Percentiles rank a stretch among this genome's conserved stretches.
These are phyloP conservation scores for Alca torda DNA, from an alignment of 2,797 vertebrate genomes.

Conservation along the genomic window DNA sequence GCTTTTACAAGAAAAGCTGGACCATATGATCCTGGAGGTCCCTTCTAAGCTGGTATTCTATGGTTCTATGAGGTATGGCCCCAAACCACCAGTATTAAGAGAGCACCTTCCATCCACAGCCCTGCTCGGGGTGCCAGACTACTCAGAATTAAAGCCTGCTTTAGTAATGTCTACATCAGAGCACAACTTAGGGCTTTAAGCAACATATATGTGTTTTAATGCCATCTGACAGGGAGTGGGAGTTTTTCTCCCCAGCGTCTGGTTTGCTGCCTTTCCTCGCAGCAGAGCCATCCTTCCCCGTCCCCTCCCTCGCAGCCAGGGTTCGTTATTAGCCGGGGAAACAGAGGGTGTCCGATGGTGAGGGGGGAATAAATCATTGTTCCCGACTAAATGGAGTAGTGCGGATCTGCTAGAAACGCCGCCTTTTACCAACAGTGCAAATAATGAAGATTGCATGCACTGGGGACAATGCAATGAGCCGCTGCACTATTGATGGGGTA, in stretches of 20 bases:
- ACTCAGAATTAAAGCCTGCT: neutral
- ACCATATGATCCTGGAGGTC: neutral
- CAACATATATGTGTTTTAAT: fast-evolving
- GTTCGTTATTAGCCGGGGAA: conserved; percentile 73
- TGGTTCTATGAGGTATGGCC: neutral
- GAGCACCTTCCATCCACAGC: neutral
- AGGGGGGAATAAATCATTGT: conserved; percentile 82
- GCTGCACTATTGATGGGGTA: conserved; percentile 69
- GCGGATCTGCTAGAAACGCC: conserved; percentile 78
- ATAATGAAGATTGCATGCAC: conserved; percentile 77
- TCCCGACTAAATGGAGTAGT: conserved; percentile 85
- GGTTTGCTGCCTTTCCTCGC: neutral
- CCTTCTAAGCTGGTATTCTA: neutral
- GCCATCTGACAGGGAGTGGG: fast-evolving
- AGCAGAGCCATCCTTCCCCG: neutral
- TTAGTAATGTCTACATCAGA: neutral
- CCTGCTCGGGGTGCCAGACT: neutral
- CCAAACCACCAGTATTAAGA: neutral
- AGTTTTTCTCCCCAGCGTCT: neutral
- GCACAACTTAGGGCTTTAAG: neutral
- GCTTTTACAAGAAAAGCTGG: neutral
- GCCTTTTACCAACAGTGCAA: conserved; percentile 77
- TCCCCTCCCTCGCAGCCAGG: conserved; percentile 66
- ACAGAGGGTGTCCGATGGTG: conserved; percentile 69
- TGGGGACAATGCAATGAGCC: conserved; percentile 77